Evolutionary conservation across 2,797 vertebrate species (phyloP).

Genomic region (Helostoma temminkii): DNA sequence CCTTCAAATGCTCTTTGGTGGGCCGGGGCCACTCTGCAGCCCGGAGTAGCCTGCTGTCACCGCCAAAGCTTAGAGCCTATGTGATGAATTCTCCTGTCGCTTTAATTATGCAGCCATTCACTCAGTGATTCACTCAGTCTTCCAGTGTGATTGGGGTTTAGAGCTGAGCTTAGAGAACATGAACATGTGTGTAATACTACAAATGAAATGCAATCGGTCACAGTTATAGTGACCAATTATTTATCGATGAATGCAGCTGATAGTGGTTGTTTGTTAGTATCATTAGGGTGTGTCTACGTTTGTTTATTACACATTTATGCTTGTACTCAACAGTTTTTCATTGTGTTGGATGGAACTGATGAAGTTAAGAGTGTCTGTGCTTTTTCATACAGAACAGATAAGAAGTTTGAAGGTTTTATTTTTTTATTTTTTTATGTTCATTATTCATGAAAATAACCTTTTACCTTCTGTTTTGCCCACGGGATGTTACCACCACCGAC

Average conservation of each 20-base stretch:
- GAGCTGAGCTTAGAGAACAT: slow-evolving; percentile 8
- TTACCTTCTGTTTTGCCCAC: too few species aligned
- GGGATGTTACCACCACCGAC: too few species aligned
- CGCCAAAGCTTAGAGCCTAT: slow-evolving; percentile 24
- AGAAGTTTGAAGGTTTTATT: too few species aligned
- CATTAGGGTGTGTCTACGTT: too few species aligned
- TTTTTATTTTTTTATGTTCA: too few species aligned
- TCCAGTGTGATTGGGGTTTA: slow-evolving; percentile 7
- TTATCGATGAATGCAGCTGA: background rate
- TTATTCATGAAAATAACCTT: too few species aligned
- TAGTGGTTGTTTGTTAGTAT: background rate
- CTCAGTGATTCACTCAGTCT: slow-evolving; percentile 30
- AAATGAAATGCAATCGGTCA: background rate
- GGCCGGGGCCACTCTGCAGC: slow-evolving; percentile 30
- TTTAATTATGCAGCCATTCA: slow-evolving; percentile 71
- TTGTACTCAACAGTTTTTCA: too few species aligned
- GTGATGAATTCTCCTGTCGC: slow-evolving; percentile 58
- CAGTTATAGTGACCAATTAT: background rate
- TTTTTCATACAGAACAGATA: too few species aligned
- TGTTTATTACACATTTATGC: too few species aligned
- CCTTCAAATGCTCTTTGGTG: slow-evolving; percentile 56
- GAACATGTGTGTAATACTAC: background rate
- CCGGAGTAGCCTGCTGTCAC: slow-evolving; percentile 50
- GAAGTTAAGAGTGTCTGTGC: too few species aligned
- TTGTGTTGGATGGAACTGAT: background rate